Evolutionary conservation across 2,113 vertebrate genomes (phyloP).

Genomic region (Myotis lucifugus): DNA sequence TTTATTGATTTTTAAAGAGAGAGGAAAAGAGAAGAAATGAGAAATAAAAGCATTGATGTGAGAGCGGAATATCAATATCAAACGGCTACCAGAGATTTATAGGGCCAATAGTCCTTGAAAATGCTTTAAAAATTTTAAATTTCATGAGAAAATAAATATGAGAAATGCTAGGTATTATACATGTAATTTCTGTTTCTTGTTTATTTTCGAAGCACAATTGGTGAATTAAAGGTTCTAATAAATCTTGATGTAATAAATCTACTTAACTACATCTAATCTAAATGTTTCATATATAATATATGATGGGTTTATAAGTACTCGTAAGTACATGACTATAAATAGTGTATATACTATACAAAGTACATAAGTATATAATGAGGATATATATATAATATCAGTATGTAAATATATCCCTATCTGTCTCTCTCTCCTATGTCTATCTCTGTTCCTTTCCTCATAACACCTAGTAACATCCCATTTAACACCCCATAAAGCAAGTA

Average conservation of each 20-base stretch:
- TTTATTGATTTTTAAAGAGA: too few species aligned
- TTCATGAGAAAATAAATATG: neutral
- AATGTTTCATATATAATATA: neutral
- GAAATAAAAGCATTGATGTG: too few species aligned
- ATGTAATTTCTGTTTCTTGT: neutral
- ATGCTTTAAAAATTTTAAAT: neutral
- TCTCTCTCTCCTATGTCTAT: neutral
- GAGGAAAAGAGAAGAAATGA: too few species aligned
- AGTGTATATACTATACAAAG: neutral
- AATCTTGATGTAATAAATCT: constrained; percentile 39
- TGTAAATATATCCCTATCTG: neutral
- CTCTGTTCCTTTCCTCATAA: constrained; percentile 54
- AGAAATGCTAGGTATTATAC: neutral
- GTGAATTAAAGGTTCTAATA: constrained; percentile 6
- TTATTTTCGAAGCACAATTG: neutral
- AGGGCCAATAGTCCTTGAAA: neutral
- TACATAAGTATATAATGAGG: neutral
- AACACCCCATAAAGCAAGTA: constrained; percentile 73
- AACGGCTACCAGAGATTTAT: neutral
- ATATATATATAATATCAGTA: neutral
- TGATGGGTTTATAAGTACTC: neutral
- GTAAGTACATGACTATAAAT: neutral
- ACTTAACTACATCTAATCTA: constrained; percentile 24
- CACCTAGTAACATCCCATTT: constrained; percentile 77
- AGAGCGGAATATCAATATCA: too few species aligned